Conservation (phyloP, 2,888 invertebrate genomes). For the Lasioglossum villosulum region DNA sequence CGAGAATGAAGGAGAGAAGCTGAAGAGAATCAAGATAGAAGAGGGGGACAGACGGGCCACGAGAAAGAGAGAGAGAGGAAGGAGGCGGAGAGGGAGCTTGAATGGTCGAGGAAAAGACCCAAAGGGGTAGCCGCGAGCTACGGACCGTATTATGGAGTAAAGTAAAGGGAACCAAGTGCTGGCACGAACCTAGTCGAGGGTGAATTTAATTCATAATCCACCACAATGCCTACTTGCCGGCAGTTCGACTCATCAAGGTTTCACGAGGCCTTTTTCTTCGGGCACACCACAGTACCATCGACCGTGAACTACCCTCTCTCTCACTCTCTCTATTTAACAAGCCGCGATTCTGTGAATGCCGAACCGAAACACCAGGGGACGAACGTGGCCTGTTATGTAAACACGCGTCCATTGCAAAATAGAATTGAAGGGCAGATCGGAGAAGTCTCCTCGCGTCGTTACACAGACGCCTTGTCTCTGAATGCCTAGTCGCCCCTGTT, state of each 20-base stretch:
- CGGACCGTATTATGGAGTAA: slow-evolving; percentile 75
- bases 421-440: neutral
- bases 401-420: slow-evolving; percentile 37
- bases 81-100: slow-evolving; percentile 36
- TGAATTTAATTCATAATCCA: slow-evolving; percentile 79
- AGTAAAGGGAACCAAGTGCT: slow-evolving; percentile 68
- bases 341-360: slow-evolving; percentile 29
- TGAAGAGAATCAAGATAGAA: slow-evolving; percentile 54
- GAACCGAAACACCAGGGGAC: slow-evolving; percentile 19
- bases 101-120: slow-evolving; percentile 65
- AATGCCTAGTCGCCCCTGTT: no score
- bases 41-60: neutral
- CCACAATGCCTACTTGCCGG: slow-evolving; percentile 70
- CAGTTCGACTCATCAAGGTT: slow-evolving; percentile 73
- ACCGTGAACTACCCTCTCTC: slow-evolving; percentile 38
- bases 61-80: neutral
- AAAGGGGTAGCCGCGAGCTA: slow-evolving; percentile 67
- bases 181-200: slow-evolving; percentile 64
- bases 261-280: slow-evolving; percentile 68
- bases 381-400: slow-evolving; percentile 43
- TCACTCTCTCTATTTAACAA: slow-evolving; percentile 50
- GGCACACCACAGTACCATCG: slow-evolving; percentile 13
- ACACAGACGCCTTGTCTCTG: neutral
- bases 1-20: slow-evolving; percentile 52
- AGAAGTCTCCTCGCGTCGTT: neutral